phyloP scores from a whole-genome alignment of 2,888 invertebrate species.

The Troglohyphantes excavatus region DNA sequence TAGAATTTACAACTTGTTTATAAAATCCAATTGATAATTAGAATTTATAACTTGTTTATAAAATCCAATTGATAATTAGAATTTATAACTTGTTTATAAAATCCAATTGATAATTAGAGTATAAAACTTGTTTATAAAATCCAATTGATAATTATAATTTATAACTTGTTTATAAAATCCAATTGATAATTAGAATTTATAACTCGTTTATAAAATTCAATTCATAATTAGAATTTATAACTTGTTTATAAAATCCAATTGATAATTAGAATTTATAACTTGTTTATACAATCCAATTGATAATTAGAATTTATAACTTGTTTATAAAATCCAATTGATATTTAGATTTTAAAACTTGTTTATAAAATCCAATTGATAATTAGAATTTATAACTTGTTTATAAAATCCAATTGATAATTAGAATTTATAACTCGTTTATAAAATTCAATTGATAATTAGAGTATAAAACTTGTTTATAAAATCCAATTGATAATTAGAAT shows the following conservation, averaged over 20 bases:
- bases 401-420: background rate
- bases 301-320: background rate
- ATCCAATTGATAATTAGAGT: background rate
- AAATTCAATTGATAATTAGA: background rate
- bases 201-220: background rate
- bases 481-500: background rate
- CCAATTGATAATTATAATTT: background rate
- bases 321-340: background rate
- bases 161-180: too few species aligned
- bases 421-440: too few species aligned
- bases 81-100: too few species aligned
- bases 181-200: background rate
- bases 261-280: too few species aligned
- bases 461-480: background rate
- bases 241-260: background rate
- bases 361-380: too few species aligned
- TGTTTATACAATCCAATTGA: too few species aligned
- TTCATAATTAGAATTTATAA: background rate
- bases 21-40: background rate
- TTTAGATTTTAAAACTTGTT: too few species aligned
- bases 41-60: background rate
- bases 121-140: constrained; percentile 4
- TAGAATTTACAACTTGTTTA: too few species aligned
- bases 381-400: background rate
- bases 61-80: background rate